Conservation (phyloP, 2,113 vertebrate species). For the Cathartes aura region DNA sequence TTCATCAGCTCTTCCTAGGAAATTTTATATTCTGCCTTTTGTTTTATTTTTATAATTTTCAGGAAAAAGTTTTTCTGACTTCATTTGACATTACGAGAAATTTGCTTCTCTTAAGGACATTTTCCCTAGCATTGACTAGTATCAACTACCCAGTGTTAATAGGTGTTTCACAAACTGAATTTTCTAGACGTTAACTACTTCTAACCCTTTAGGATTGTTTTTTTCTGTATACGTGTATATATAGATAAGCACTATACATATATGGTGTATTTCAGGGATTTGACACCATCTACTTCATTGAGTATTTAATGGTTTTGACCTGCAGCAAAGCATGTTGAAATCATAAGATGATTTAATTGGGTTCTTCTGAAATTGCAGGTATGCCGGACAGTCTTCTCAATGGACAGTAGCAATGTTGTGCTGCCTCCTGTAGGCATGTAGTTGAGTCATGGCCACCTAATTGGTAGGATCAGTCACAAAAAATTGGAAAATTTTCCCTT, state of each 20-base stretch:
- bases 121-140: neutral
- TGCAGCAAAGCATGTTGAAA: neutral
- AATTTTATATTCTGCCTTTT: neutral
- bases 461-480: neutral
- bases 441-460: neutral
- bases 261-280: neutral
- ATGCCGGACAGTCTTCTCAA: neutral
- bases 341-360: neutral
- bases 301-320: neutral
- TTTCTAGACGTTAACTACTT: neutral
- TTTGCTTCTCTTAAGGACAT: neutral
- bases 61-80: neutral
- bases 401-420: neutral
- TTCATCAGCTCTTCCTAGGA: neutral
- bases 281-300: neutral
- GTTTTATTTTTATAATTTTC: neutral
- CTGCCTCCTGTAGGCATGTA: neutral
- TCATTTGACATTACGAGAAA: neutral
- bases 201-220: neutral
- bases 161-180: neutral
- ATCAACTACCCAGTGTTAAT: neutral
- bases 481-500: neutral
- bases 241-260: neutral
- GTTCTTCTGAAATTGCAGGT: neutral
- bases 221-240: fast-evolving